phyloP scores from a whole-genome alignment of 1,140 invertebrate genomes.

The Drosophila ficusphila region DNA sequence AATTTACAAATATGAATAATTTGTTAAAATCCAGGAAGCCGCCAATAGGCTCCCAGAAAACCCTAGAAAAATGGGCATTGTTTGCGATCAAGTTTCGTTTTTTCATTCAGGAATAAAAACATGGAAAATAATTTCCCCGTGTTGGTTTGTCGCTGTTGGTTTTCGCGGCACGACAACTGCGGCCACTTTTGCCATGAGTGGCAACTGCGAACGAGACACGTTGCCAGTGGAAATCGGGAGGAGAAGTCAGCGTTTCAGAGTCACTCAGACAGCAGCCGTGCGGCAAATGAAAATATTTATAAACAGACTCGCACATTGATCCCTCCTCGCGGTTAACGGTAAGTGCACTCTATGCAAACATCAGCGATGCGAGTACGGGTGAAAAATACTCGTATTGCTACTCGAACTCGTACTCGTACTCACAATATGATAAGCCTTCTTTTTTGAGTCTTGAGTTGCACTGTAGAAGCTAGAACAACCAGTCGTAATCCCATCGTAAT shows the following conservation, averaged over 20 bases:
- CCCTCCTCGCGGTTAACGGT: slow-evolving; percentile 51
- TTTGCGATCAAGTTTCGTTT: background rate
- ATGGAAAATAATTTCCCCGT: background rate
- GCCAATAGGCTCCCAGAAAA: background rate
- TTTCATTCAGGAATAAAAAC: background rate
- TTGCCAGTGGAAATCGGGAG: slow-evolving; percentile 28
- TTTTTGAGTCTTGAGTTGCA: background rate
- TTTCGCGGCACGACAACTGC: slow-evolving; percentile 3
- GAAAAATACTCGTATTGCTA: no score
- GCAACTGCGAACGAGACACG: slow-evolving; percentile 63
- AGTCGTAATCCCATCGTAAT: slow-evolving; percentile 4
- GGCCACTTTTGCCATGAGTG: slow-evolving; percentile 13
- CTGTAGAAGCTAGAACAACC: no score
- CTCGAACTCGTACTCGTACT: background rate
- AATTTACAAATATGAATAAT: no score
- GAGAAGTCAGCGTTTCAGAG: slow-evolving; percentile 8
- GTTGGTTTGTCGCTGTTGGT: background rate
- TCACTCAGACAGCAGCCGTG: slow-evolving; percentile 59
- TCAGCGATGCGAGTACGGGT: background rate
- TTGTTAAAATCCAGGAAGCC: background rate
- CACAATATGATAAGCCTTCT: slow-evolving; percentile 1
- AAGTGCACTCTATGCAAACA: slow-evolving; percentile 57
- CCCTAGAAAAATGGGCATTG: background rate
- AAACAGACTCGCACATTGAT: slow-evolving; percentile 43
- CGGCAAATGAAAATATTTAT: slow-evolving; percentile 61